Base-by-base conservation (phyloP, 1,140 invertebrate genomes). In the Cotesia typhae region DNA sequence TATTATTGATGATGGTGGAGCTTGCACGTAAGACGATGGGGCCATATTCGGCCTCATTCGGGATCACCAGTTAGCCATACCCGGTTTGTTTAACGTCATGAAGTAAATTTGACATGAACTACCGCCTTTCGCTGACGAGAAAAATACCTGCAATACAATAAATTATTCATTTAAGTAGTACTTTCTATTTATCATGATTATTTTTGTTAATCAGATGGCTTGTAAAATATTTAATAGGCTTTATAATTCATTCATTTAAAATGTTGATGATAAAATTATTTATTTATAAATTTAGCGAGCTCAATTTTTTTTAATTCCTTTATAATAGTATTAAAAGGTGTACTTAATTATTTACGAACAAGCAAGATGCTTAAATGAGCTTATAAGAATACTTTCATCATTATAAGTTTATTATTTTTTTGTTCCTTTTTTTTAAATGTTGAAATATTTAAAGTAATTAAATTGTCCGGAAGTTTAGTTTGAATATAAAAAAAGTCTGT, bases 31-130 rank as follows among this genome's bases (percentile, higher is more conserved):
- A 76, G 76, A 77, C 70, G 67, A 67, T 70, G 70, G 74, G 80
- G 80, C 81, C 81, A 81, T 72, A 74, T 69, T 68, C 61, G 83
- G 84, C 84, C 82, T 76, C 75, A 81, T 83, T 85, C 80, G 82
- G 78, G 81, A 86, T 90, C 93, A 99, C 98, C 98, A 99, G 89
- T 99, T 99, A 81, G 96, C 95, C 93, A 99, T 96, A 76, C 98
- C 97, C 63, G 98, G 97, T 89, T 99, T 99, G 88, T 99, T 99
- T 78, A 99, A 90, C 76, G 98, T 99, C 98, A 99, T 99, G 89
- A 99, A 99, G 87, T 99, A 99, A 80, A 99, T 99, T 89, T 99
- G 98, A 91, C 97, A 99, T 78, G 97, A 97, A 76, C 97, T 98
- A 80, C 97, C 97, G 81, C 97, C 96, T 88, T 99, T 98, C 76